Evolutionary conservation across 2,113 vertebrate species (phyloP).

Genomic region (Dipodomys ordii): DNA sequence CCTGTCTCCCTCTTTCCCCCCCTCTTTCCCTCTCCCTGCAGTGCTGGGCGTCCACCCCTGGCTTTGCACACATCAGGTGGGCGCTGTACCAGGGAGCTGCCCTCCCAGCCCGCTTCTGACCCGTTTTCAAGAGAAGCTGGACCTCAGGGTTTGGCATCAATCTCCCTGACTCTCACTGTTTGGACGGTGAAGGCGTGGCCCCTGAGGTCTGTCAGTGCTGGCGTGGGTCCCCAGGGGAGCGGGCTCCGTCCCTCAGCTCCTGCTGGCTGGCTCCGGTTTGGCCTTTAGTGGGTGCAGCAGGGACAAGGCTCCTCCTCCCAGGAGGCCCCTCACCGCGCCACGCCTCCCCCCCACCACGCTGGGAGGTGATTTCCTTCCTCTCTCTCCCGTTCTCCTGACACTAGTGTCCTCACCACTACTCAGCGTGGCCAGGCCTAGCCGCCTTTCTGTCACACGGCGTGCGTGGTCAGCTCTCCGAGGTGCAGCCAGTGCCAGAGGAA

Average conservation of each 20-base stretch:
- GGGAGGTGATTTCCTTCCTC: not conserved
- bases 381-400: too few species aligned
- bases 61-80: too few species aligned
- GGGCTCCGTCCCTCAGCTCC: not conserved
- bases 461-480: not conserved
- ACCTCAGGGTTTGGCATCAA: not conserved
- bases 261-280: not conserved
- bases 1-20: too few species aligned
- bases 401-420: too few species aligned
- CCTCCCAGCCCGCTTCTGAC: too few species aligned
- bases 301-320: not conserved
- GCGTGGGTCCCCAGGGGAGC: too few species aligned
- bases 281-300: not conserved
- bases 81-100: too few species aligned
- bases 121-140: not conserved
- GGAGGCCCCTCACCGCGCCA: not conserved
- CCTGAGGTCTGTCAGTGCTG: not conserved
- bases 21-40: too few species aligned
- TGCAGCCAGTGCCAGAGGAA: not conserved
- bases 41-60: too few species aligned
- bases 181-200: too few species aligned
- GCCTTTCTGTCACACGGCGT: fast-evolving
- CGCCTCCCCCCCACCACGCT: not conserved
- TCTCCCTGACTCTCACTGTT: too few species aligned
- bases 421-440: fast-evolving